These are phyloP conservation scores for Sialis lutaria DNA, from an alignment of 2,888 invertebrate genomes.

Conservation along the genomic window DNA sequence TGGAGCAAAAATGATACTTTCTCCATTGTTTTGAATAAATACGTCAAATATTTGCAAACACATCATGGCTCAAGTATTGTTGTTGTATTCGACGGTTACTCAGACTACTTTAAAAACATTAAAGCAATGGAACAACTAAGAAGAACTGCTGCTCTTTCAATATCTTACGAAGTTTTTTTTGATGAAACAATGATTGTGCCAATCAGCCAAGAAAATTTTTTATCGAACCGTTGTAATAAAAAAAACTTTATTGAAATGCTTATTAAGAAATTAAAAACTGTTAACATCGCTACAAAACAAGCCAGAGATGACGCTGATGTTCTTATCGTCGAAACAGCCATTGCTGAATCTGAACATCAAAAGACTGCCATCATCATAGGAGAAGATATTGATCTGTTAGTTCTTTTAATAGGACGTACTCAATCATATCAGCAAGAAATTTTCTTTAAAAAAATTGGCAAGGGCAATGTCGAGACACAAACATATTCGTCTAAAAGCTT, in stretches of 20 bases:
- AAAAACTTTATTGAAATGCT: slow-evolving; percentile 17
- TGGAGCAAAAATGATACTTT: no score
- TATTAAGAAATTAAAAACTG: slow-evolving; percentile 17
- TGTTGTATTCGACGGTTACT: no score
- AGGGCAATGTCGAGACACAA: slow-evolving; percentile 18
- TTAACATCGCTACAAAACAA: slow-evolving; percentile 19
- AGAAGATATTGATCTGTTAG: slow-evolving; percentile 20
- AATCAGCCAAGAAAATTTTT: slow-evolving; percentile 11
- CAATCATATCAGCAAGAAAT: no score
- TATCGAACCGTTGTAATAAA: slow-evolving; percentile 14
- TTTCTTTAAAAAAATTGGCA: slow-evolving; percentile 19
- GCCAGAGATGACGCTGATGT: slow-evolving; percentile 17
- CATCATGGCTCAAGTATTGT: no score
- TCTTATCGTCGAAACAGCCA: slow-evolving; percentile 20
- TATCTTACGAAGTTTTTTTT: no score
- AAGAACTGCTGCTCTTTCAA: no score
- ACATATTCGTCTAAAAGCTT: slow-evolving; percentile 19
- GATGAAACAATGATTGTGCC: slow-evolving; percentile 11
- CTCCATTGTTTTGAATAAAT: no score
- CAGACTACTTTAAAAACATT: no score
- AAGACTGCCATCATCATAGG: no score
- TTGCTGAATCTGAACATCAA: slow-evolving; percentile 14
- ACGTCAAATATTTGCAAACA: no score
- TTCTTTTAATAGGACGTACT: slow-evolving; percentile 20
- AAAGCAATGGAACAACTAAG: no score